phyloP scores from a whole-genome alignment of 2,888 invertebrate genomes.

The Drosophila tanythrix region DNA sequence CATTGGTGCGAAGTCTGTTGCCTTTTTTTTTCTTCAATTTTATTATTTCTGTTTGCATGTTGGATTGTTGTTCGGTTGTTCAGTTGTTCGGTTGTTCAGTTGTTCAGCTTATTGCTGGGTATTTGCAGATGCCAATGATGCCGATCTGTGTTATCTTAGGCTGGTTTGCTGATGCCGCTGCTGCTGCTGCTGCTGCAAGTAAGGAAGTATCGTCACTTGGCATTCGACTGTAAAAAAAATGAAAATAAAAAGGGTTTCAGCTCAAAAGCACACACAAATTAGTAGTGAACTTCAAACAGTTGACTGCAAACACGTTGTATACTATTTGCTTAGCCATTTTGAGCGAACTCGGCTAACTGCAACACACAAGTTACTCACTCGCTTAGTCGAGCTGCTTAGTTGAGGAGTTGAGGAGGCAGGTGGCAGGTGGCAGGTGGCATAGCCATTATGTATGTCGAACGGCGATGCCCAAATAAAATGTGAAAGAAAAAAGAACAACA shows the following conservation, averaged over 20 bases:
- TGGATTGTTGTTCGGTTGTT: slow-evolving; percentile 35
- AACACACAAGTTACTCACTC: slow-evolving; percentile 35
- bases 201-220: slow-evolving; percentile 14
- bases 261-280: slow-evolving; percentile 51
- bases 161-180: slow-evolving; percentile 24
- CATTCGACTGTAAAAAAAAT: slow-evolving; percentile 17
- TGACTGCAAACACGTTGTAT: slow-evolving; percentile 23
- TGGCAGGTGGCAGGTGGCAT: slow-evolving; percentile 26
- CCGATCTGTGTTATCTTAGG: slow-evolving; percentile 68
- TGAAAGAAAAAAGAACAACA: slow-evolving; percentile 63
- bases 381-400: slow-evolving; percentile 9
- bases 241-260: not conserved
- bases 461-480: slow-evolving; percentile 63
- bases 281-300: slow-evolving; percentile 53
- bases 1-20: slow-evolving; percentile 48
- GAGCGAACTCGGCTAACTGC: slow-evolving; percentile 43
- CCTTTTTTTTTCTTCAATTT: slow-evolving; percentile 14
- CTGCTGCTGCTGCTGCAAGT: slow-evolving; percentile 3
- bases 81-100: not conserved
- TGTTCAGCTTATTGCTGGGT: slow-evolving; percentile 57
- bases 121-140: slow-evolving; percentile 72
- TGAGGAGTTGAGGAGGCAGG: slow-evolving; percentile 12
- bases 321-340: slow-evolving; percentile 69
- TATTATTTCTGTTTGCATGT: slow-evolving; percentile 51
- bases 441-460: slow-evolving; percentile 71